Evolutionary conservation across 2,113 vertebrate species (phyloP).

Genomic region (Pavo muticus): DNA sequence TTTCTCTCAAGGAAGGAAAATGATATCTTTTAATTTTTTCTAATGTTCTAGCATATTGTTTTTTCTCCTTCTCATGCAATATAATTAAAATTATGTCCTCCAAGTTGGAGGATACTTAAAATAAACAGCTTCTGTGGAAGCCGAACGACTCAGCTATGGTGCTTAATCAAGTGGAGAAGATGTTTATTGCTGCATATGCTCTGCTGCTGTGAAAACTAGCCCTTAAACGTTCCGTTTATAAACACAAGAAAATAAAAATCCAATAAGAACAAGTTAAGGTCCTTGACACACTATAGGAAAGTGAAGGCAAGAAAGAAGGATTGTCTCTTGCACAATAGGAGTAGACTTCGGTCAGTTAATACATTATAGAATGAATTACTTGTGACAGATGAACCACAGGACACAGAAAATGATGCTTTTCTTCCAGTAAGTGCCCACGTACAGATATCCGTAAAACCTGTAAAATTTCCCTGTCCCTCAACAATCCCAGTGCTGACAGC

Average conservation of each 20-base stretch:
- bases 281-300: slow-evolving; percentile 43
- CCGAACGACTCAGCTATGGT: slow-evolving; percentile 37
- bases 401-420: slow-evolving; percentile 26
- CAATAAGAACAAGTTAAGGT: slow-evolving; percentile 63
- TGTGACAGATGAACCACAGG: slow-evolving; percentile 2
- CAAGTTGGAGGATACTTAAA: slow-evolving; percentile 42
- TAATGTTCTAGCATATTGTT: slow-evolving; percentile 42
- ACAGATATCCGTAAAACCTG: not conserved
- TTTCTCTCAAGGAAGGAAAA: slow-evolving; percentile 49
- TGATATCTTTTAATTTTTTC: slow-evolving; percentile 60
- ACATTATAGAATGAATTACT: slow-evolving; percentile 38
- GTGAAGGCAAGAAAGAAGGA: slow-evolving; percentile 12
- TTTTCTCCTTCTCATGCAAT: slow-evolving; percentile 56
- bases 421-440: not conserved
- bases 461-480: not conserved
- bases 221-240: slow-evolving; percentile 24
- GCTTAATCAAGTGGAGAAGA: slow-evolving; percentile 63
- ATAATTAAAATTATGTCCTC: slow-evolving; percentile 69
- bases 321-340: not conserved
- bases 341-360: not conserved
- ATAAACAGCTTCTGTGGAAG: slow-evolving; percentile 34
- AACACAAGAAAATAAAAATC: slow-evolving; percentile 65
- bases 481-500: not conserved
- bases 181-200: slow-evolving; percentile 44
- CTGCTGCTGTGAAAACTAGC: slow-evolving; percentile 47